Evolutionary conservation across 2,888 invertebrate genomes (phyloP).

Genomic region (Sisyra nigra): DNA sequence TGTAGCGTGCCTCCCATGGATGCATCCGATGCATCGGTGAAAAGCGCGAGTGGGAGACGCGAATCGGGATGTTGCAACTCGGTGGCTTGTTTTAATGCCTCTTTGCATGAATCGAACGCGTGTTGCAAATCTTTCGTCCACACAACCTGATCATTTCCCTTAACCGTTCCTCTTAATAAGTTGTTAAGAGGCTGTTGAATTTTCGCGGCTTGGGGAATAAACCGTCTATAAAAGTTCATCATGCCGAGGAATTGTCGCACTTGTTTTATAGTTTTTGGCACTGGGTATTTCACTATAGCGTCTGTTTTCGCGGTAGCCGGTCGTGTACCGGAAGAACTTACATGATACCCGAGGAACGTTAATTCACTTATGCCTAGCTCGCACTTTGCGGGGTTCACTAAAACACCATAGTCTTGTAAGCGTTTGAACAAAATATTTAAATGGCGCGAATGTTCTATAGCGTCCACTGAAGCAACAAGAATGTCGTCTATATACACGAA

Average conservation of each 20-base stretch:
- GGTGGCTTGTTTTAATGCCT: background rate
- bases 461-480: slow-evolving; percentile 13
- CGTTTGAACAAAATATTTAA: slow-evolving; percentile 13
- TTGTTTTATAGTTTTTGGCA: slow-evolving; percentile 16
- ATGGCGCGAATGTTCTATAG: slow-evolving; percentile 12
- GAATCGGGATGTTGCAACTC: background rate
- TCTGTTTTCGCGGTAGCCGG: slow-evolving; percentile 19
- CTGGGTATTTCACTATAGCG: slow-evolving; percentile 15
- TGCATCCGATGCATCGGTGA: background rate
- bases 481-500: slow-evolving; percentile 18
- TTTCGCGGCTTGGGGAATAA: slow-evolving; percentile 19
- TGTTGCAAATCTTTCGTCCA: background rate
- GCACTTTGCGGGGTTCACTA: slow-evolving; percentile 16
- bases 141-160: slow-evolving; percentile 16
- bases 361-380: slow-evolving; percentile 13
- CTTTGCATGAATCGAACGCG: background rate
- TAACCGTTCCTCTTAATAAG: slow-evolving; percentile 15
- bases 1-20: background rate
- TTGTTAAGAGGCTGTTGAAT: slow-evolving; percentile 19
- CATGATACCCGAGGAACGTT: slow-evolving; percentile 16
- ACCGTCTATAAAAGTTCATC: slow-evolving; percentile 22
- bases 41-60: background rate
- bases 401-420: slow-evolving; percentile 13
- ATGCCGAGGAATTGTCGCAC: slow-evolving; percentile 20
- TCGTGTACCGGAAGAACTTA: slow-evolving; percentile 15